A percentile compares a stretch with the other conserved stretches of the same genome.
Evolutionary conservation across 2,888 invertebrate species (phyloP).

Genomic region (Ophonus ardosiacus): DNA sequence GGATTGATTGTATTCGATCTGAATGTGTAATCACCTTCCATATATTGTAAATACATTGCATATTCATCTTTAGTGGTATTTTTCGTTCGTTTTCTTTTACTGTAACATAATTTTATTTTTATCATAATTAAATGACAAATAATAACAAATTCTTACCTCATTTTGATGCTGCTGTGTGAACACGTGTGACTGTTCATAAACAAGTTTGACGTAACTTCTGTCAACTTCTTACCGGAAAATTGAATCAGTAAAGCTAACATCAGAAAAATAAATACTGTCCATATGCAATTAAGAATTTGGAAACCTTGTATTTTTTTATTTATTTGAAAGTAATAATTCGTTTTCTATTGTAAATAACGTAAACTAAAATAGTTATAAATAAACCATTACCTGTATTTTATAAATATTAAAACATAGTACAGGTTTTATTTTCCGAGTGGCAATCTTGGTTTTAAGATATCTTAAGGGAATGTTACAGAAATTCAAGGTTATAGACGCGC

Average conservation of each 20-base stretch:
- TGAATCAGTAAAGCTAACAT: background rate
- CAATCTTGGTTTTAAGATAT: background rate
- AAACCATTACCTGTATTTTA: background rate
- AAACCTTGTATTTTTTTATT: background rate
- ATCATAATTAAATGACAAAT: background rate
- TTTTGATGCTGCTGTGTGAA: too few species aligned
- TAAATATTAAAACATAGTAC: background rate
- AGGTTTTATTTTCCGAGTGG: background rate
- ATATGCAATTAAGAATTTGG: background rate
- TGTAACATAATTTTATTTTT: conserved; percentile 7
- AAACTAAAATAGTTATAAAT: conserved; percentile 3
- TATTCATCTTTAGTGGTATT: conserved; percentile 1
- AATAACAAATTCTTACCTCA: conserved; percentile 13
- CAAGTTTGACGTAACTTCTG: conserved; percentile 5
- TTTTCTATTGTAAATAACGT: conserved; percentile 2
- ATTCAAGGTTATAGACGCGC: conserved; percentile 4
- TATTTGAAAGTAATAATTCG: background rate
- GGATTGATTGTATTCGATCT: conserved; percentile 55
- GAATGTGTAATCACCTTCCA: conserved; percentile 52
- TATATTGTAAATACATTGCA: background rate
- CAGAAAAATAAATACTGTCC: background rate
- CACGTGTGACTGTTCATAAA: too few species aligned
- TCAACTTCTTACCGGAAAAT: background rate
- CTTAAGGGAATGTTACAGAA: background rate
- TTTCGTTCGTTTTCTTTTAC: background rate